Conservation (phyloP, 2,113 vertebrate genomes). For the Pseudonaja textilis region DNA sequence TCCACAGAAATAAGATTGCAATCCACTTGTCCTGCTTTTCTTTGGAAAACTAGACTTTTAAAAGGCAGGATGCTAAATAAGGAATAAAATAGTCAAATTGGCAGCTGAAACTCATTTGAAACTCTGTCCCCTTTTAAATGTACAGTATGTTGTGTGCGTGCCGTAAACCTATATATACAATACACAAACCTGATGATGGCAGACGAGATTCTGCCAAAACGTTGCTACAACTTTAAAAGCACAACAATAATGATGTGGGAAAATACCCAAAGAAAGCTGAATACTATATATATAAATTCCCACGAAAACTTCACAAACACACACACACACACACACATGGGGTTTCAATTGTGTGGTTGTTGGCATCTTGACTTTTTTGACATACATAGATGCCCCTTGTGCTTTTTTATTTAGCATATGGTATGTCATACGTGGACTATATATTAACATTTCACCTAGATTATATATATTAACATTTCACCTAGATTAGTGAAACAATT, state of each 20-base stretch:
- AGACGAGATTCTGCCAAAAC: too few relatives aligned
- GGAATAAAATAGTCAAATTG: neutral
- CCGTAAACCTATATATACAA: too few relatives aligned
- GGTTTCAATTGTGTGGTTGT: neutral
- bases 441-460: too few relatives aligned
- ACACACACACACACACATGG: too few relatives aligned
- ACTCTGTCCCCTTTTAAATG: neutral
- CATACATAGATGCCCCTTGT: neutral
- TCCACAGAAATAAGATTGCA: neutral
- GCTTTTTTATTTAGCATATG: neutral
- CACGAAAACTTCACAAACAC: too few relatives aligned
- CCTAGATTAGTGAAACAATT: neutral
- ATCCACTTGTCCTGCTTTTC: neutral
- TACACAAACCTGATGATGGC: too few relatives aligned
- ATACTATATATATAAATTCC: too few relatives aligned
- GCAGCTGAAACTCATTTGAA: neutral
- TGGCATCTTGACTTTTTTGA: neutral
- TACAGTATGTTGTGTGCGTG: neutral
- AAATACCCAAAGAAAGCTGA: too few relatives aligned
- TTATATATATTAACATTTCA: neutral
- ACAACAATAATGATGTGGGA: too few relatives aligned
- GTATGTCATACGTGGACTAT: neutral
- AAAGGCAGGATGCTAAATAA: neutral
- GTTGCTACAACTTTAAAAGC: too few relatives aligned
- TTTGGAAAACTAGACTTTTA: neutral